These are phyloP conservation scores for Orientallactaga bullata DNA, from an alignment of 2,113 vertebrate species.

Conservation along the genomic window DNA sequence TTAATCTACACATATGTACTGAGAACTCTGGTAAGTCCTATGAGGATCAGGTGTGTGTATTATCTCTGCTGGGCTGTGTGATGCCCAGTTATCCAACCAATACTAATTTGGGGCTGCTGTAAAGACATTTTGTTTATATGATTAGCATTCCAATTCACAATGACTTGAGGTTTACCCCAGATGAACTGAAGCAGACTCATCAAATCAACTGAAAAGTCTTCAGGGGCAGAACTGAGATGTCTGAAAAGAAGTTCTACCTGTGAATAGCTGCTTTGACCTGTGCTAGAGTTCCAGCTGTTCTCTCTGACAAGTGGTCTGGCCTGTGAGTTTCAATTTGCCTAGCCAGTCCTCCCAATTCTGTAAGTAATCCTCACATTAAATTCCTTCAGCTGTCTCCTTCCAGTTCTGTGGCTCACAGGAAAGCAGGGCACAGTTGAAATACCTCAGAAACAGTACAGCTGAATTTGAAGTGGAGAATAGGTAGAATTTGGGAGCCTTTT, in stretches of 20 bases:
- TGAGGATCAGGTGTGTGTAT: not conserved
- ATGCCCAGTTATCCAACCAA: not conserved
- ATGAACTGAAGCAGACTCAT: not conserved
- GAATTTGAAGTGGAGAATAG: not conserved
- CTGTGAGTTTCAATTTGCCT: not conserved
- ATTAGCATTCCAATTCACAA: slow-evolving; percentile 4
- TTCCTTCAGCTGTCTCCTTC: not conserved
- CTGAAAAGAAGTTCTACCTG: not conserved
- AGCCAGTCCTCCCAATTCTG: accelerated
- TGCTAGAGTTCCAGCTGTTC: too few relatives aligned
- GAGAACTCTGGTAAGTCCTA: not conserved
- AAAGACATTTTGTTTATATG: not conserved
- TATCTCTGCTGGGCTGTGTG: not conserved
- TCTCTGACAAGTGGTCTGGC: too few relatives aligned
- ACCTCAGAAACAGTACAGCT: not conserved
- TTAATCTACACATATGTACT: not conserved
- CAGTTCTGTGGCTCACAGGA: not conserved
- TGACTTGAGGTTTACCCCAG: not conserved
- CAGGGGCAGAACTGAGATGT: not conserved
- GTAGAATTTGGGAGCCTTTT: not conserved
- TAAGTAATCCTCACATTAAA: not conserved
- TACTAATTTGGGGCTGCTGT: not conserved
- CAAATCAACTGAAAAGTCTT: not conserved
- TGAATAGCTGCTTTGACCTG: not conserved
- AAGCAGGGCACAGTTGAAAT: not conserved